Conservation (phyloP, 2,797 vertebrate genomes). For the Malurus leucopterus region DNA sequence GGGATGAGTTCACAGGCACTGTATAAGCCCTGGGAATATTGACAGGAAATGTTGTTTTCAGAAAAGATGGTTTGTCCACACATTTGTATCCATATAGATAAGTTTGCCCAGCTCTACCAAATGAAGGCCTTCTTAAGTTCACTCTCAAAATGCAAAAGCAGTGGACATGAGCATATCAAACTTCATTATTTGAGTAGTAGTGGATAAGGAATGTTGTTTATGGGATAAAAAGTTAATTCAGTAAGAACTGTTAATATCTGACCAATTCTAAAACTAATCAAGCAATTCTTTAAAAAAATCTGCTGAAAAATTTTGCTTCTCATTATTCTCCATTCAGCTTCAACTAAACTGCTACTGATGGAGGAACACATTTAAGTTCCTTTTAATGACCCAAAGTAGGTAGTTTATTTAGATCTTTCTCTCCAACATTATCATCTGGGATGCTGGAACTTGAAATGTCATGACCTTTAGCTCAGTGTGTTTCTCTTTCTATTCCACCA, state of each 20-base stretch:
- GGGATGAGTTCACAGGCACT: rapidly evolving
- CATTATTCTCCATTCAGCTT: not conserved
- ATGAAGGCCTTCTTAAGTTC: not conserved
- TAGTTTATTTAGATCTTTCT: not conserved
- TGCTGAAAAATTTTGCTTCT: not conserved
- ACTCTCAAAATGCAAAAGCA: not conserved
- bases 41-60: not conserved
- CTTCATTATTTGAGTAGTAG: not conserved
- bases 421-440: not conserved
- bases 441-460: not conserved
- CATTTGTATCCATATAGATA: not conserved
- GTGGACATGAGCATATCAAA: not conserved
- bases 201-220: not conserved
- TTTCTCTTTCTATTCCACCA: not conserved
- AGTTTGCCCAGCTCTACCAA: not conserved
- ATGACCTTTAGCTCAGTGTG: not conserved
- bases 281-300: not conserved
- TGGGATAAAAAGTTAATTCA: not conserved
- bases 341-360: not conserved
- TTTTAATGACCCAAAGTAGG: not conserved
- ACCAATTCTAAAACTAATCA: not conserved
- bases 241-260: not conserved
- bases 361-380: not conserved
- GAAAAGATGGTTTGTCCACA: not conserved
- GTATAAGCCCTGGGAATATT: not conserved